These are phyloP conservation scores for Cryptus viduatorius DNA, from an alignment of 2,888 invertebrate genomes.

Conservation along the genomic window DNA sequence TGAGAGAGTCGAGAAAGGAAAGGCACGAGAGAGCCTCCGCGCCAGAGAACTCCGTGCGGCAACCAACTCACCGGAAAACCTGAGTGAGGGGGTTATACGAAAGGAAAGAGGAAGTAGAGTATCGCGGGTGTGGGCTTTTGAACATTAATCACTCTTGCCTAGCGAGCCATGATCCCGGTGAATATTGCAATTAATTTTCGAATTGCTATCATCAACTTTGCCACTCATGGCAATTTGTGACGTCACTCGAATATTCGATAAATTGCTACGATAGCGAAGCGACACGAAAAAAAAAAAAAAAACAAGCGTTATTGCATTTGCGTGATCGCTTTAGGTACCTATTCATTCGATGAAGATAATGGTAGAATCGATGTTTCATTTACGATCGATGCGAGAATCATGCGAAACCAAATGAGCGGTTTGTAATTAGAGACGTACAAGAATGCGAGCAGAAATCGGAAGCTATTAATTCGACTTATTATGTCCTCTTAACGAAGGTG, in stretches of 20 bases:
- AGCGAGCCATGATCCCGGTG: slow-evolving; percentile 79
- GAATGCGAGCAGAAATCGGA: no score
- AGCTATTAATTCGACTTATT: no score
- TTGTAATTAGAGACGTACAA: not conserved
- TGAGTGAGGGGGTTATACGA: slow-evolving; percentile 20
- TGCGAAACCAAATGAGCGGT: not conserved
- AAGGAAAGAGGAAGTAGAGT: slow-evolving; percentile 41
- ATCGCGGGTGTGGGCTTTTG: slow-evolving; percentile 53
- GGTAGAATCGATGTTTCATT: not conserved
- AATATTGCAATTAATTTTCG: slow-evolving; percentile 82
- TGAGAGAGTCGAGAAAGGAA: slow-evolving; percentile 60
- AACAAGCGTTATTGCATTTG: not conserved
- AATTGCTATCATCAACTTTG: slow-evolving; percentile 78
- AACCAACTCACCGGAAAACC: slow-evolving; percentile 50
- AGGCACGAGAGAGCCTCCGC: slow-evolving; percentile 41
- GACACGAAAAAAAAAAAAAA: not conserved
- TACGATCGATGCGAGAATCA: not conserved
- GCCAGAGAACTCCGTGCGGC: slow-evolving; percentile 22
- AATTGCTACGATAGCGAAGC: slow-evolving; percentile 8
- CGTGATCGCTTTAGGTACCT: not conserved
- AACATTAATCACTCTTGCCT: slow-evolving; percentile 81
- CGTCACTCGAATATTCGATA: slow-evolving; percentile 16
- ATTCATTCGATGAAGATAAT: not conserved
- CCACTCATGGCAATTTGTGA: slow-evolving; percentile 50
- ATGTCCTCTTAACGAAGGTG: no score